These are phyloP conservation scores for Chymomyza caudatula DNA, from an alignment of 2,888 invertebrate species.

Conservation along the genomic window DNA sequence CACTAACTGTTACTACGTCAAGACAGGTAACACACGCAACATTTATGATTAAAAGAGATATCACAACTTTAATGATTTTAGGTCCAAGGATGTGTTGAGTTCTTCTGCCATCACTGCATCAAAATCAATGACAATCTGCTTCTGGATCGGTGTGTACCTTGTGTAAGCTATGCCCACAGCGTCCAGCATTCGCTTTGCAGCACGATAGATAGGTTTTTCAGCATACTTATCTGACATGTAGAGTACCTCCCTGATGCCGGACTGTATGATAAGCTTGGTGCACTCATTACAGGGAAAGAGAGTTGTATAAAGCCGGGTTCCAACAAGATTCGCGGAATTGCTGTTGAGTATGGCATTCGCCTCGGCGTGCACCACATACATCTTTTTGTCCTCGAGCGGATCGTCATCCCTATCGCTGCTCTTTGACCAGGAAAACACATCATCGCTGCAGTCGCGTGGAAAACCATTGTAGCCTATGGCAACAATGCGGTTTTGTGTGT, in stretches of 20 bases:
- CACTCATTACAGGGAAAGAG: conserved; percentile 99
- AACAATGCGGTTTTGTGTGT: conserved; percentile 90
- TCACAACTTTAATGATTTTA: neutral
- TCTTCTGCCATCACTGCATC: conserved; percentile 68
- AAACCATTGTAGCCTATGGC: conserved; percentile 98
- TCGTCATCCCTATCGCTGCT: conserved; percentile 51
- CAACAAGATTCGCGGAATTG: conserved; percentile 86
- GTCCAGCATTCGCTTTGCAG: conserved; percentile 90
- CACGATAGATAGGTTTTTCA: conserved; percentile 83
- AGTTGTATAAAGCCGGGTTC: conserved; percentile 91
- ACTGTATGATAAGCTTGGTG: conserved; percentile 96
- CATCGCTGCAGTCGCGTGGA: conserved; percentile 93
- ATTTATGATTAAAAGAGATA: no score
- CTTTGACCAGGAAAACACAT: conserved; percentile 93
- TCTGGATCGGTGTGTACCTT: conserved; percentile 82
- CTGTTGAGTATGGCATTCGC: conserved; percentile 97
- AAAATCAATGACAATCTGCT: conserved; percentile 85
- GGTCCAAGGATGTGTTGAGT: conserved; percentile 13
- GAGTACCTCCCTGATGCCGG: conserved; percentile 88
- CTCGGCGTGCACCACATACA: conserved; percentile 98
- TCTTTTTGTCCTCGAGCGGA: conserved; percentile 86
- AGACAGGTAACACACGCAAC: neutral
- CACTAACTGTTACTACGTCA: neutral
- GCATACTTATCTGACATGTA: conserved; percentile 91
- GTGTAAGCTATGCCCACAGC: conserved; percentile 85